Conservation (phyloP, 2,113 vertebrate species). For the Muntiacus reevesi region DNA sequence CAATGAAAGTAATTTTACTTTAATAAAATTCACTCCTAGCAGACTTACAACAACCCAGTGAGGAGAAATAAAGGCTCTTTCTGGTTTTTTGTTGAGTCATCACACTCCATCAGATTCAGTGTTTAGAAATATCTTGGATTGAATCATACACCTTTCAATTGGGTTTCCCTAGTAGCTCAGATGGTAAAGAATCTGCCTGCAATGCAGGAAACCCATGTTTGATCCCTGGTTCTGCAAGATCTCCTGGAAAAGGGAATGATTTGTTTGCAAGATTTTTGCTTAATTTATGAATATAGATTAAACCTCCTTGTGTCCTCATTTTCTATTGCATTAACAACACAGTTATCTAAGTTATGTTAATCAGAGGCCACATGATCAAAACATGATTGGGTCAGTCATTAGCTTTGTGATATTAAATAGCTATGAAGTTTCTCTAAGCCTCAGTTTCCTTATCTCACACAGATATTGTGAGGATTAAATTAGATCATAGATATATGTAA, state of each 20-base stretch:
- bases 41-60: background rate
- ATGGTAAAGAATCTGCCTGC: background rate
- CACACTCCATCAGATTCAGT: background rate
- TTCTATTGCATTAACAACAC: background rate
- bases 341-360: background rate
- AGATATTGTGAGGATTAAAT: background rate
- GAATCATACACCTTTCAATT: background rate
- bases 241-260: background rate
- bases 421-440: background rate
- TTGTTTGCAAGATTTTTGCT: background rate
- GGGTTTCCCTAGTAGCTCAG: background rate
- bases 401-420: background rate
- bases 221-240: background rate
- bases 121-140: constrained; percentile 4
- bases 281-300: background rate
- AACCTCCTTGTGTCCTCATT: background rate
- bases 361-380: background rate
- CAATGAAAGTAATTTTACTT: constrained; percentile 41
- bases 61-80: constrained; percentile 8
- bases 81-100: constrained; percentile 8
- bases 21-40: constrained; percentile 28
- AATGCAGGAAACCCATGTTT: background rate
- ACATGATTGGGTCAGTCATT: background rate
- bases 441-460: background rate
- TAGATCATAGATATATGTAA: background rate